Evolutionary conservation across 2,113 vertebrate genomes (phyloP).

Genomic region (Serilophus lunatus): DNA sequence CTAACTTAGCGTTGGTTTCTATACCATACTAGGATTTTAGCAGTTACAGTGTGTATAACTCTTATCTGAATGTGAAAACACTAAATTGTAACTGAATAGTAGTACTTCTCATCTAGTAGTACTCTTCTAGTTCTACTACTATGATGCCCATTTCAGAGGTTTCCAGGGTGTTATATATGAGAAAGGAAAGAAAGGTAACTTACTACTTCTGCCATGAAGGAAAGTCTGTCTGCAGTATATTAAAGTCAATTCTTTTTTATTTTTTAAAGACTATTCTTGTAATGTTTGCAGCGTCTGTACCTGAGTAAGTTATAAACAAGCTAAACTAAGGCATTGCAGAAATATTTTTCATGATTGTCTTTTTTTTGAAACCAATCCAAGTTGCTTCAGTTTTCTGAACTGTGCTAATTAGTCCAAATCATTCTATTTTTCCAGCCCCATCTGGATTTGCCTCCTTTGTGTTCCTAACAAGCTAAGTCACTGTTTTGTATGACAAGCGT

Average conservation of each 20-base stretch:
- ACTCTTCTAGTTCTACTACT: background rate
- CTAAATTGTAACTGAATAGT: background rate
- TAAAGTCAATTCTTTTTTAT: background rate
- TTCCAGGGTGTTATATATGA: background rate
- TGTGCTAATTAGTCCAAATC: conserved; percentile 29
- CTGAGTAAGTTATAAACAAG: background rate
- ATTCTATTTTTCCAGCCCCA: background rate
- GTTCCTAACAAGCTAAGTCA: background rate
- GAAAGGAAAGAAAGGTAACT: background rate
- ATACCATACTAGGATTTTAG: background rate
- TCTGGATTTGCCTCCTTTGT: background rate
- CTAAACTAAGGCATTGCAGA: background rate
- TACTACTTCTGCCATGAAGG: background rate
- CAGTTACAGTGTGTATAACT: background rate
- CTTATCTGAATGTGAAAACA: background rate
- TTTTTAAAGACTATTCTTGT: background rate
- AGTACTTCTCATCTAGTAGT: background rate
- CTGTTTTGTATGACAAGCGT: conserved; percentile 29
- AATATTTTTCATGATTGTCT: conserved; percentile 28
- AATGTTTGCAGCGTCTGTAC: background rate
- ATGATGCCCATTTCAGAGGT: background rate
- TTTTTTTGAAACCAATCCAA: conserved; percentile 3
- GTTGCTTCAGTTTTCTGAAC: conserved; percentile 6
- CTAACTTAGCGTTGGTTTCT: background rate
- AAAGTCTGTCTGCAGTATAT: background rate